Evolutionary conservation across 2,797 vertebrate genomes (phyloP), one percentile per base, ranked within the genome.

Genomic region (Periophthalmus magnuspinnatus): DNA sequence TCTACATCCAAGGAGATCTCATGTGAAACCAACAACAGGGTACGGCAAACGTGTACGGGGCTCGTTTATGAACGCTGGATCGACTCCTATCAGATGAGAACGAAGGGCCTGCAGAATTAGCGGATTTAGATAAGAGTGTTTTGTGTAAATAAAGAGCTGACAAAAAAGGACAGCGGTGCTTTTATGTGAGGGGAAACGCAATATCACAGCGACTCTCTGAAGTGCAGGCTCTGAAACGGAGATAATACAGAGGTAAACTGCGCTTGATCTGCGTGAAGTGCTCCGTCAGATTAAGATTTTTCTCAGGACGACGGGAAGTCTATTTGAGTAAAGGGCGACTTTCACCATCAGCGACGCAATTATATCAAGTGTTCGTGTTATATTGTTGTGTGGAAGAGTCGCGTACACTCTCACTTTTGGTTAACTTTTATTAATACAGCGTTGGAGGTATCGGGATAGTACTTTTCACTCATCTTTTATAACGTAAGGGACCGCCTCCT

Each of bases 11-110:
- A 81, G 69, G 74, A 81, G 71, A 79, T 88, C 70, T 76, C 47
- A 62, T 75, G 63, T 80, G 70, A 72, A 86, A 70, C 47, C 60
- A 69, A 75, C 28, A 76, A 67, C 0, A 11, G 57, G 67, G 76
- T 58, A 57, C 79, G 78, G 79, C 75, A 81, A 78, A 77, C 84
- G 78, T 82, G 74, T 75, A 79, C 74, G 8, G 60, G 74, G 81
- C 78, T 75, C 80, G 70, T 74, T 86, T 71, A 52, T 54, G 67
- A 82, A 76, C 77, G 68, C 77, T 78, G 78, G 72, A 80, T 72
- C 80, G 24, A 28, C 6, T 70, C 76, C 81, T 67, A 82, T 88
- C 74, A 69, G 82, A 84, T 84, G 28, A 70, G 38, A 13, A 65
- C 52, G 58, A 74, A 82, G 33, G 64, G 36, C 55, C 33, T 41